Base-by-base conservation (phyloP, 2,888 invertebrate species). In the Orthosia gothica region DNA sequence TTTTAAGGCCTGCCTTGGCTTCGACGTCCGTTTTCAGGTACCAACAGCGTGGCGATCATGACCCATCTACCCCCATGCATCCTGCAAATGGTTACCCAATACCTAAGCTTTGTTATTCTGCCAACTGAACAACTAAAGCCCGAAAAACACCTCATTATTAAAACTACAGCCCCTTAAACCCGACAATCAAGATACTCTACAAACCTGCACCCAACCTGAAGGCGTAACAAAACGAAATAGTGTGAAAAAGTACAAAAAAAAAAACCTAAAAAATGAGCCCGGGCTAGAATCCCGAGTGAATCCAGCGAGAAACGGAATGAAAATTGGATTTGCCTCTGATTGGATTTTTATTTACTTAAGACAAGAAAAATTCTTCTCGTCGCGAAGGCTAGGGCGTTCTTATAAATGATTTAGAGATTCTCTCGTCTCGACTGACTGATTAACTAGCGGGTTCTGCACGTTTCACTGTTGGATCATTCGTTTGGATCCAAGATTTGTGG, bases 331-430 rank as follows among this genome's bases (percentile, higher is more conserved):
- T 95, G 93, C 92, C 89, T 91, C 95, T 96, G 96, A 96, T 96
- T 96, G 96, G 96, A 96, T 95, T 96, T 96, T 96, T 96, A 96
- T 96, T 96, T 96, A 96, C 96, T 96, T 96, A 96, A 96, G 96
- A 96, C 96, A 96, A 96, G 96, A 96, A 96, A 95, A 96, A 95
- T 95, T 95, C 92, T 90, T 91, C 86, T 83, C 87, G 86, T 82
- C 86, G 87, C 82, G 82, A 87, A 86, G 83, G 80, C 87, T 85
- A 88, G 89, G 92, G 92, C 93, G 92, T 93, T 93, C 93, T 95
- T 95, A 95, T 95, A 95, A 96, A 96, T 96, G 95, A 93, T 95
- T 95, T 95, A 93, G 91, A 88, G 89, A 89, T 88, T 82, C 80
- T 76, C 73, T 70, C 84, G 88, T 85, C 89, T 77, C 87, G 87